A percentile compares a stretch with the other conserved stretches of the same genome.
phyloP scores from a whole-genome alignment of 1,140 invertebrate genomes.

The Diachasmimorpha longicaudata region DNA sequence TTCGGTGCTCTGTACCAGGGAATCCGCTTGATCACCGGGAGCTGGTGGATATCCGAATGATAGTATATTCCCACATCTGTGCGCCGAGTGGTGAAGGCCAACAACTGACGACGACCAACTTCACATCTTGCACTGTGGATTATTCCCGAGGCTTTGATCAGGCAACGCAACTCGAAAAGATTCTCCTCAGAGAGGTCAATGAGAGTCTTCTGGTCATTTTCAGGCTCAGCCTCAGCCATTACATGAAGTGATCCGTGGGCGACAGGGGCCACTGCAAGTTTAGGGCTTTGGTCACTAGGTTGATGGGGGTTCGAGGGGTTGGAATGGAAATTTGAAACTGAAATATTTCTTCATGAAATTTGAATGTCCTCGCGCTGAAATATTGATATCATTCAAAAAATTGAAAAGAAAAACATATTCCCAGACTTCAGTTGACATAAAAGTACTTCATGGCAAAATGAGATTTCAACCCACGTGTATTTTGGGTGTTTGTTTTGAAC shows the following conservation, averaged over 20 bases:
- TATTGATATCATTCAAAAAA: too few species aligned
- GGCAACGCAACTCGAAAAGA: conserved; percentile 55
- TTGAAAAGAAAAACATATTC: too few species aligned
- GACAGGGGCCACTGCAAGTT: neutral
- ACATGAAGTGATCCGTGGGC: neutral
- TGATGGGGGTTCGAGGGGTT: neutral
- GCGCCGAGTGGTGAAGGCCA: conserved; percentile 52
- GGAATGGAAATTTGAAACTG: too few species aligned
- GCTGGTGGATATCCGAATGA: conserved; percentile 40
- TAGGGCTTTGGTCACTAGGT: neutral
- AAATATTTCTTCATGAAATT: too few species aligned
- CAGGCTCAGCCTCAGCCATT: conserved; percentile 25
- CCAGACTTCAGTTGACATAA: too few species aligned
- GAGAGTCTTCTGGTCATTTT: conserved; percentile 27
- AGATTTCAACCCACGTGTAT: too few species aligned
- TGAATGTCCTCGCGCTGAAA: too few species aligned
- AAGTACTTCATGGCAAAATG: too few species aligned
- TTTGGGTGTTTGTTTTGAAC: too few species aligned
- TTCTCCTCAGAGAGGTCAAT: conserved; percentile 40
- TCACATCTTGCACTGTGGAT: conserved; percentile 49
- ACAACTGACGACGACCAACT: conserved; percentile 46
- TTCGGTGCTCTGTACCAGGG: conserved; percentile 70
- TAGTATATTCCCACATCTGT: conserved; percentile 57
- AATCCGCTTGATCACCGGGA: conserved; percentile 69
- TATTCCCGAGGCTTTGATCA: conserved; percentile 57